Conservation (phyloP, 2,113 vertebrate species). For the Ictidomys tridecemlineatus region DNA sequence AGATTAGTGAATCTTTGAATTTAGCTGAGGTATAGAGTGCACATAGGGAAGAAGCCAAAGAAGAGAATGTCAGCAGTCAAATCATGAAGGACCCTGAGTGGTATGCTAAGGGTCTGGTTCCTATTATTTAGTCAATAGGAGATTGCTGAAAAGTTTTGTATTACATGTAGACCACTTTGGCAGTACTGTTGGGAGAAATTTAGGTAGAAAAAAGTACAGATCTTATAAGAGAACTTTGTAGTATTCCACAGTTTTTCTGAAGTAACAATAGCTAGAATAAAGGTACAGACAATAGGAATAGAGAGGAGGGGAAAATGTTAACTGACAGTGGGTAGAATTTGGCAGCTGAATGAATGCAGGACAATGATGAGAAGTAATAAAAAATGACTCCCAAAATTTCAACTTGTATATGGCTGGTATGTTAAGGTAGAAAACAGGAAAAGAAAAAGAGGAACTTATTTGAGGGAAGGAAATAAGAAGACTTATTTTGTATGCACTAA, state of each 20-base stretch:
- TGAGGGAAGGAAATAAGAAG: background rate
- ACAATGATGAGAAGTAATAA: background rate
- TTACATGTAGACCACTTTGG: background rate
- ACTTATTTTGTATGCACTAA: background rate
- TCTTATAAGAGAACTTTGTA: background rate
- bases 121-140: background rate
- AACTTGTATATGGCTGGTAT: background rate
- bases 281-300: background rate
- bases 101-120: background rate
- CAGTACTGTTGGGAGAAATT: background rate
- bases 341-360: background rate
- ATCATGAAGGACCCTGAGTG: background rate
- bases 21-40: background rate
- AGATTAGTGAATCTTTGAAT: background rate
- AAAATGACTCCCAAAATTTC: background rate
- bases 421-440: background rate
- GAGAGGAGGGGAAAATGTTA: background rate
- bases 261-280: constrained; percentile 9
- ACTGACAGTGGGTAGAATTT: background rate
- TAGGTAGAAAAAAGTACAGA: background rate
- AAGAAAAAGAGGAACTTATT: background rate
- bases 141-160: background rate
- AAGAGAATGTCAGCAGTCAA: background rate
- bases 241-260: background rate
- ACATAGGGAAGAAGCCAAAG: constrained; percentile 3